phyloP scores from a whole-genome alignment of 1,140 invertebrate genomes.

The Pectinophora gossypiella region DNA sequence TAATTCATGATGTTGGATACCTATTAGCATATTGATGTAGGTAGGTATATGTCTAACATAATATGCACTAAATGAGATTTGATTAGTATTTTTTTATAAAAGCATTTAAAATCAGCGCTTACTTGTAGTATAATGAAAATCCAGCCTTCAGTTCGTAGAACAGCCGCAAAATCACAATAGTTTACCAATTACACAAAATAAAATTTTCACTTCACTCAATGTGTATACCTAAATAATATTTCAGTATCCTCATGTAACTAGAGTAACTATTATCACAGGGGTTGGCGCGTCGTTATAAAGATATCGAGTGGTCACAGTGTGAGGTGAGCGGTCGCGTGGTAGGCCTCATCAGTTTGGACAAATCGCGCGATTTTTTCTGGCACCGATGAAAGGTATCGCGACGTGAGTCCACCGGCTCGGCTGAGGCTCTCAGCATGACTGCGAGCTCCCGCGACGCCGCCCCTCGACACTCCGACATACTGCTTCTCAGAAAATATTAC shows the following conservation, averaged over 20 bases:
- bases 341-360: slow-evolving; percentile 45
- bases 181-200: slow-evolving; percentile 24
- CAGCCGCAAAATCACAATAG: slow-evolving; percentile 18
- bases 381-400: slow-evolving; percentile 52
- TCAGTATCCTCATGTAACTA: slow-evolving; percentile 54
- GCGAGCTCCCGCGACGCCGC: slow-evolving; percentile 68
- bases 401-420: slow-evolving; percentile 62
- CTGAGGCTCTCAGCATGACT: slow-evolving; percentile 72
- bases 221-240: slow-evolving; percentile 40
- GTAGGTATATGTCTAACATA: too few species aligned
- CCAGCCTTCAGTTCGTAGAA: slow-evolving; percentile 20
- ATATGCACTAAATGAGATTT: too few species aligned
- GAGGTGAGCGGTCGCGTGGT: slow-evolving; percentile 18
- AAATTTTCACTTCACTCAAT: slow-evolving; percentile 55
- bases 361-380: slow-evolving; percentile 60
- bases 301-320: slow-evolving; percentile 30
- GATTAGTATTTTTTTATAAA: too few species aligned
- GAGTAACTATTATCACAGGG: slow-evolving; percentile 48
- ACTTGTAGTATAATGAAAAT: slow-evolving; percentile 30
- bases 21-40: too few species aligned
- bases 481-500: slow-evolving; percentile 65
- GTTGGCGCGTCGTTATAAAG: slow-evolving; percentile 61
- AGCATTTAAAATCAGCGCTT: too few species aligned
- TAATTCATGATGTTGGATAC: too few species aligned
- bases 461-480: slow-evolving; percentile 62